These are phyloP conservation scores for Drosophila fungiperda DNA, from an alignment of 2,888 invertebrate species.

Conservation along the genomic window DNA sequence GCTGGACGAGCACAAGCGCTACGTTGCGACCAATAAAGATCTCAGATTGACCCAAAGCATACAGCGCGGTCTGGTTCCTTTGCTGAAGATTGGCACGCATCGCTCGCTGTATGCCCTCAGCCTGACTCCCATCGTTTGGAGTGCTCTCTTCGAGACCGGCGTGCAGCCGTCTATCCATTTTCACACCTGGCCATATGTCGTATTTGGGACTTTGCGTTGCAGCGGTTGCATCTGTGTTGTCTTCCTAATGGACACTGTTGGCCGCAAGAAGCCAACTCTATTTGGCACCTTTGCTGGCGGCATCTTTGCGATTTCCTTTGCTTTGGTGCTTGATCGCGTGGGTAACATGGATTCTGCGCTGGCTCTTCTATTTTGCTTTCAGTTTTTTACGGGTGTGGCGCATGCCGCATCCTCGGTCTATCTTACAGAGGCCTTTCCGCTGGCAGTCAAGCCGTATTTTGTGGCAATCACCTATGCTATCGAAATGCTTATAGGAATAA, in stretches of 20 bases:
- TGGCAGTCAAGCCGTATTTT: slow-evolving; percentile 72
- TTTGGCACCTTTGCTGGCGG: slow-evolving; percentile 66
- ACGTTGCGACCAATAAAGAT: slow-evolving; percentile 68
- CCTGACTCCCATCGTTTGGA: slow-evolving; percentile 61
- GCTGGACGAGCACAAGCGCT: slow-evolving; percentile 77
- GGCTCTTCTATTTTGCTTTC: slow-evolving; percentile 62
- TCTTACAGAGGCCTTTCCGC: slow-evolving; percentile 81
- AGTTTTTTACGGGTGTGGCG: slow-evolving; percentile 73
- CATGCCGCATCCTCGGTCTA: slow-evolving; percentile 76
- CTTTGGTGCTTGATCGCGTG: slow-evolving; percentile 40
- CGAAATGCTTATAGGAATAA: slow-evolving; percentile 69
- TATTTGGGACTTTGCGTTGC: slow-evolving; percentile 67
- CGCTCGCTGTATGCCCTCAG: slow-evolving; percentile 71
- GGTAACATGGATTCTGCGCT: slow-evolving; percentile 54
- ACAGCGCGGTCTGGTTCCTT: slow-evolving; percentile 56
- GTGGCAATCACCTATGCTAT: slow-evolving; percentile 65
- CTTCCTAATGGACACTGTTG: slow-evolving; percentile 69
- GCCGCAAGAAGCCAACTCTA: slow-evolving; percentile 73
- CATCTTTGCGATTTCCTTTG: slow-evolving; percentile 68
- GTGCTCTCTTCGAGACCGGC: slow-evolving; percentile 49
- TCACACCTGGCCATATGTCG: slow-evolving; percentile 59
- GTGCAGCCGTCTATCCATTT: slow-evolving; percentile 28
- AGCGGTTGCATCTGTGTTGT: slow-evolving; percentile 59
- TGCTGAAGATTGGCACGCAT: slow-evolving; percentile 69
- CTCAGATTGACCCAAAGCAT: slow-evolving; percentile 44